Evolutionary conservation across 53 echinoderm and acorn worm genomes (phyloP).

Genomic region (Luidia sarsii): DNA sequence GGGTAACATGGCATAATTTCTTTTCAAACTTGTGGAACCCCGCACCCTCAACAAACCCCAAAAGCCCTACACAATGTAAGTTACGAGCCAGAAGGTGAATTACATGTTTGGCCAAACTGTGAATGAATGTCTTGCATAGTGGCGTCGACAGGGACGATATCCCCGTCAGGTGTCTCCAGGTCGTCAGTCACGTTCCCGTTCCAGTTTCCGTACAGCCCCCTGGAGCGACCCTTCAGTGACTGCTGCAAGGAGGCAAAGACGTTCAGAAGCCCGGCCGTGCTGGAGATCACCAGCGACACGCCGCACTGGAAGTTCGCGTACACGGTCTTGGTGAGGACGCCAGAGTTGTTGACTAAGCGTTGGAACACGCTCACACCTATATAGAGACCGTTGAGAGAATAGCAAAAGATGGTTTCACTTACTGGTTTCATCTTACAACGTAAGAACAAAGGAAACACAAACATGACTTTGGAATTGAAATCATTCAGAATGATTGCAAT

Average conservation of each 20-base stretch:
- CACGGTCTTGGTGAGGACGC: neutral
- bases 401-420: no score
- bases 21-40: no score
- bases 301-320: neutral
- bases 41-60: no score
- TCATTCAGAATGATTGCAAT: no score
- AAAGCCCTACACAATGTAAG: no score
- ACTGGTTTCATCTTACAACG: no score
- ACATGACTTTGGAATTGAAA: no score
- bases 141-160: neutral
- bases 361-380: neutral
- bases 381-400: no score
- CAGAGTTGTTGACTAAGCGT: neutral
- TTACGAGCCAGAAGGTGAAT: no score
- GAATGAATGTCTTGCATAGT: slow-evolving; percentile 3
- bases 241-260: neutral
- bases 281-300: neutral
- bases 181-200: slow-evolving; percentile 29
- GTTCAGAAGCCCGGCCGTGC: neutral
- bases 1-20: no score
- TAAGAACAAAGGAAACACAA: no score
- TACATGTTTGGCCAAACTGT: slow-evolving; percentile 29
- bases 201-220: slow-evolving; percentile 18
- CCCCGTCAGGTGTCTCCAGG: neutral
- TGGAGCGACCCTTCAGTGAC: neutral